These are phyloP conservation scores for Papilio polytes DNA, from an alignment of 1,140 invertebrate species.

Conservation along the genomic window DNA sequence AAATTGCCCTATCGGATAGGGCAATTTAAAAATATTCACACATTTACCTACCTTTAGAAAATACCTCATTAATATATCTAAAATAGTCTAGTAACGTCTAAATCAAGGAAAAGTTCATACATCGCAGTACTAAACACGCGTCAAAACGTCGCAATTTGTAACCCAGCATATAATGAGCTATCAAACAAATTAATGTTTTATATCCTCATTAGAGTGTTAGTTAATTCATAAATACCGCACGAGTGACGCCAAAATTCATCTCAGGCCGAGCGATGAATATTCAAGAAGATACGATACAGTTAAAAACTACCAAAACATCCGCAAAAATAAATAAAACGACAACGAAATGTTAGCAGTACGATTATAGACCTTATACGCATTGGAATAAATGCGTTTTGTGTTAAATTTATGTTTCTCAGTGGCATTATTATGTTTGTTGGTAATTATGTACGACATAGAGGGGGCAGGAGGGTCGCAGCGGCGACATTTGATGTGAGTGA, in stretches of 20 bases:
- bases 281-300: conserved; percentile 34
- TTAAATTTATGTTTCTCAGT: not conserved
- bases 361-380: conserved; percentile 37
- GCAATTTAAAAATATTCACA: no score
- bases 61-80: not conserved
- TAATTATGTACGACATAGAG: conserved; percentile 35
- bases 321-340: not conserved
- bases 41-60: not conserved
- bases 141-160: conserved; percentile 24
- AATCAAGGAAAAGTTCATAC: not conserved
- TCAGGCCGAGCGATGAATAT: conserved; percentile 32
- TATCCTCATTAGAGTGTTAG: conserved; percentile 11
- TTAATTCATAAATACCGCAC: conserved; percentile 31
- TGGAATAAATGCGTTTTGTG: not conserved
- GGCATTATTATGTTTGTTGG: conserved; percentile 27
- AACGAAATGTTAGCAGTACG: not conserved
- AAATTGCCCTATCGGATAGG: no score
- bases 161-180: not conserved
- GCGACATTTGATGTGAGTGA: conserved; percentile 60
- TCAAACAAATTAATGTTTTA: conserved; percentile 12
- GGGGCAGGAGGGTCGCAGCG: conserved; percentile 39
- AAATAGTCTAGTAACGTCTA: not conserved
- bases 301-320: conserved; percentile 32
- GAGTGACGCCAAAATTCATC: conserved; percentile 29
- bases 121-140: not conserved